phyloP scores from a whole-genome alignment of 2,888 invertebrate genomes.

The Orthonychiurus folsomi region DNA sequence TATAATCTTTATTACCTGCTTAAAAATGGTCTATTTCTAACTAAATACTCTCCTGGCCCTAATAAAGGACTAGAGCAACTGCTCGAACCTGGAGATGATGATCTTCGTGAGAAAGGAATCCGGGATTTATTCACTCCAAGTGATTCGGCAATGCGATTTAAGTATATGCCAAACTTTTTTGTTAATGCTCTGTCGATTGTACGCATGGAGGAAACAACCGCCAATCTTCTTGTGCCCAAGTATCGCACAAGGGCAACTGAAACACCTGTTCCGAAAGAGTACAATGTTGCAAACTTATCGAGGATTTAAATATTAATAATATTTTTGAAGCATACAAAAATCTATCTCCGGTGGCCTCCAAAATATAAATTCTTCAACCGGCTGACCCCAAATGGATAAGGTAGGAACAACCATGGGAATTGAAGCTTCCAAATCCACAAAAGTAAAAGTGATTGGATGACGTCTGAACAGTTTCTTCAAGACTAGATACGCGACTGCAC shows the following conservation, averaged over 20 bases:
- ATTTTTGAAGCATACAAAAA: constrained; percentile 6
- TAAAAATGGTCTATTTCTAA: not conserved
- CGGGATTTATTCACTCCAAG: not conserved
- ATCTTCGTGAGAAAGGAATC: not conserved
- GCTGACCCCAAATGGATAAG: constrained; percentile 19
- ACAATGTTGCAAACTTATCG: constrained; percentile 5
- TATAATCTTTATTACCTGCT: too few relatives aligned
- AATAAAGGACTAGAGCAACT: not conserved
- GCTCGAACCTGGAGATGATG: not conserved
- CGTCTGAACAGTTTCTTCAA: constrained; percentile 11
- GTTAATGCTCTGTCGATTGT: not conserved
- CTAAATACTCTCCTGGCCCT: not conserved
- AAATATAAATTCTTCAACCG: constrained; percentile 21
- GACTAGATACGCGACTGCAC: constrained; percentile 9
- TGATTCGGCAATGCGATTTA: not conserved
- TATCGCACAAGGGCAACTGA: not conserved
- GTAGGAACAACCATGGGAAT: constrained; percentile 11
- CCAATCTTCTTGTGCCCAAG: not conserved
- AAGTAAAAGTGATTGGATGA: constrained; percentile 18
- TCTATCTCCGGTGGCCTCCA: not conserved
- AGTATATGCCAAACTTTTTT: not conserved
- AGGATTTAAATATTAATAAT: too few relatives aligned
- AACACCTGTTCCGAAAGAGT: constrained; percentile 2
- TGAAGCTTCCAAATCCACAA: constrained; percentile 14
- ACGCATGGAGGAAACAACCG: not conserved